Percentiles rank a stretch among this genome's conserved stretches.
Conservation (phyloP, 1,140 invertebrate species). For the Procambarus virginalis region DNA sequence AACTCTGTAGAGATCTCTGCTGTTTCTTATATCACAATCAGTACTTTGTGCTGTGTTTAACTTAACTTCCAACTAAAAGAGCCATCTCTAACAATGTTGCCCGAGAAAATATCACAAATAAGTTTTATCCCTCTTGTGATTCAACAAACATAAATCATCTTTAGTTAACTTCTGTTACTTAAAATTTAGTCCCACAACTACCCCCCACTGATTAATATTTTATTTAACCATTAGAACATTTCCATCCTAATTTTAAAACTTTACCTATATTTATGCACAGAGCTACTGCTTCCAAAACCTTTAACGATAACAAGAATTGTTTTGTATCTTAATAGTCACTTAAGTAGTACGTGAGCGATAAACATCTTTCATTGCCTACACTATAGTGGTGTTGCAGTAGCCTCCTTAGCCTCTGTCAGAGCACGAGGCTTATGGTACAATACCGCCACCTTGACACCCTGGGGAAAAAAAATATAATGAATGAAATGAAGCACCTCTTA, state of each 20-base stretch:
- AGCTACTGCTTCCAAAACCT: not conserved
- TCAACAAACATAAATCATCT: no score
- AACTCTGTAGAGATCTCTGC: no score
- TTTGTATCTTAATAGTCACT: not conserved
- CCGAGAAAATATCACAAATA: no score
- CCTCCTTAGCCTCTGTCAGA: slow-evolving; percentile 48
- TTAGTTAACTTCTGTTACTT: no score
- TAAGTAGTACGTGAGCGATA: not conserved
- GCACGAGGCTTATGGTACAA: slow-evolving; percentile 45
- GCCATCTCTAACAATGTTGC: no score
- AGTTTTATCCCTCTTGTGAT: no score
- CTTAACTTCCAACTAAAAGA: no score
- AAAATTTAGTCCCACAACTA: no score
- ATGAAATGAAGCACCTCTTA: no score
- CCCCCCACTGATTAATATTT: no score
- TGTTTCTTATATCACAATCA: no score
- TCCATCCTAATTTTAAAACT: not conserved
- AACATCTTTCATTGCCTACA: not conserved
- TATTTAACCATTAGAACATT: not conserved
- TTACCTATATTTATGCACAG: not conserved
- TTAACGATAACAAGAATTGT: not conserved
- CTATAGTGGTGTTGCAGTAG: slow-evolving; percentile 25
- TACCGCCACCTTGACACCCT: slow-evolving; percentile 54
- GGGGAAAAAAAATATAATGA: not conserved
- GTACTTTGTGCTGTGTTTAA: no score